Evolutionary conservation across 2,113 vertebrate species (phyloP).

Genomic region (Tiliqua scincoides): DNA sequence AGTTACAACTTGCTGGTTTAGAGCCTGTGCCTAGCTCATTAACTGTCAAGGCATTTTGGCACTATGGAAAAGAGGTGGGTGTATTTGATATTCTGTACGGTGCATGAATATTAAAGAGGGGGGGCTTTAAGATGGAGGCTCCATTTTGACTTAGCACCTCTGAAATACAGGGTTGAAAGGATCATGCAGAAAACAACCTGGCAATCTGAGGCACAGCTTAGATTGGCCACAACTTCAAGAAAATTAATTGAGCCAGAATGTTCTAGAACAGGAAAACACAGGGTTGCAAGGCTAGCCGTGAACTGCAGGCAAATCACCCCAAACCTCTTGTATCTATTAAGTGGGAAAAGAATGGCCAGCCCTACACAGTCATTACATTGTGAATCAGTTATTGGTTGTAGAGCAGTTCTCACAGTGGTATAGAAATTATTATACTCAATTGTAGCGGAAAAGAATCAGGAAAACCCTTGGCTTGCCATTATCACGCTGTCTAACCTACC

Average conservation of each 20-base stretch:
- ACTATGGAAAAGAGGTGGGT: conserved; percentile 51
- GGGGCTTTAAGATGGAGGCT: conserved; percentile 32
- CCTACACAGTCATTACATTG: not conserved
- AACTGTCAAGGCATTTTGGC: conserved; percentile 64
- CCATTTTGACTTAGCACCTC: conserved; percentile 35
- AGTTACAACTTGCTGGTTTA: conserved; percentile 73
- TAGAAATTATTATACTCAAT: not conserved
- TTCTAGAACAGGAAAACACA: not conserved
- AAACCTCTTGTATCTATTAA: too few relatives aligned
- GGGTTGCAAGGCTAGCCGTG: too few relatives aligned
- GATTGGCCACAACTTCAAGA: not conserved
- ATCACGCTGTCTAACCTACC: too few relatives aligned
- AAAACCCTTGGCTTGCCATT: too few relatives aligned
- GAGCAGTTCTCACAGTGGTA: not conserved
- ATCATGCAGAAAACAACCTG: not conserved
- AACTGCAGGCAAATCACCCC: too few relatives aligned
- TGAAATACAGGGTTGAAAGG: conserved; percentile 33
- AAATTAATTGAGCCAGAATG: conserved; percentile 1
- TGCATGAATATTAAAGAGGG: conserved; percentile 58
- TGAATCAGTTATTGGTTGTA: not conserved
- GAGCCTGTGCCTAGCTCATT: conserved; percentile 67
- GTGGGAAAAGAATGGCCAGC: not conserved
- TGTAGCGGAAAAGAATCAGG: not conserved
- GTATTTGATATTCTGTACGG: conserved; percentile 33
- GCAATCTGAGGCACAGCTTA: not conserved